These are phyloP conservation scores for Eulemur mongoz DNA, from an alignment of 2,797 vertebrate species.

Conservation along the genomic window DNA sequence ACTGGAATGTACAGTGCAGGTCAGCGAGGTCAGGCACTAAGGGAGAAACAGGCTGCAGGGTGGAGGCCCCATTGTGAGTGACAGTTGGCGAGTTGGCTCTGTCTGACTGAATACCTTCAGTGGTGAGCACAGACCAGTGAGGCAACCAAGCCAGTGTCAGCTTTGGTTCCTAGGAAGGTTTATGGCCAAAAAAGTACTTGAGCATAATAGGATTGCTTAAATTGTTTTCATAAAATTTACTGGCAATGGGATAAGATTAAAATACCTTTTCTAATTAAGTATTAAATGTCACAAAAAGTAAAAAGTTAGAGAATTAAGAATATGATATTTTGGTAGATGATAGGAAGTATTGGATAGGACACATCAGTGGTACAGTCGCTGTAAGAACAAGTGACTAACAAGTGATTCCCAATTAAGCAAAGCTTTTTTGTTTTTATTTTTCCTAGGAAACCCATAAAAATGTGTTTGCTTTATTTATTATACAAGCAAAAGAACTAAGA, in stretches of 20 bases:
- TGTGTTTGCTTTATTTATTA: conserved; percentile 33
- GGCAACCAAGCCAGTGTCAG: neutral
- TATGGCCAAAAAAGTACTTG: neutral
- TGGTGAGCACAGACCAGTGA: neutral
- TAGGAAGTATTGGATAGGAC: neutral
- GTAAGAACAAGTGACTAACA: neutral
- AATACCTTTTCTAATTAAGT: neutral
- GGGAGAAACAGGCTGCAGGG: neutral
- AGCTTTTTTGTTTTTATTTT: neutral
- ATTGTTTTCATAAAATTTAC: neutral
- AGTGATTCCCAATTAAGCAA: neutral
- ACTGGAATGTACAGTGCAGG: neutral
- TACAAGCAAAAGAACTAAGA: neutral
- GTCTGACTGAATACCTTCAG: neutral
- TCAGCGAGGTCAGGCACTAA: neutral
- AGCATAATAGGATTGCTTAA: neutral
- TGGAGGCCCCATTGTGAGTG: neutral
- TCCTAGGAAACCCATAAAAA: neutral
- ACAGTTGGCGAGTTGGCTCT: neutral
- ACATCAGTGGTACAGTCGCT: neutral
- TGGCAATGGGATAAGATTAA: neutral
- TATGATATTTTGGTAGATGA: neutral
- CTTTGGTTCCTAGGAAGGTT: neutral
- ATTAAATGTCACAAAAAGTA: neutral
- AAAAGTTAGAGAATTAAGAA: neutral